These are phyloP conservation scores for Morpho helenor DNA, from an alignment of 2,888 invertebrate genomes.

Conservation along the genomic window DNA sequence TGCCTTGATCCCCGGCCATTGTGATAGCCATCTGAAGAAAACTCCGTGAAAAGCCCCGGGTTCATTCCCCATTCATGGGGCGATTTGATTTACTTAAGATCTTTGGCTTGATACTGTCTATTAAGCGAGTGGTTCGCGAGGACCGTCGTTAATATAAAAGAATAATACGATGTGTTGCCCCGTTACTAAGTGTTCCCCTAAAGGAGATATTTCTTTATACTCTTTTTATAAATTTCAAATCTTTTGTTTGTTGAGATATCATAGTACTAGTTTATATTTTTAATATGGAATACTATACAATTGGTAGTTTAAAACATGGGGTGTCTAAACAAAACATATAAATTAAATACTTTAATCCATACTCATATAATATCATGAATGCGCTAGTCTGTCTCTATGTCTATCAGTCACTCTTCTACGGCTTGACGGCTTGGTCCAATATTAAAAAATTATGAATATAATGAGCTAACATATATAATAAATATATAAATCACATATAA, in stretches of 20 bases:
- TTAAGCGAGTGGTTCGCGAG: slow-evolving; percentile 61
- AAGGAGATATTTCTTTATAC: slow-evolving; percentile 14
- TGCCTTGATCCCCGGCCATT: slow-evolving; percentile 72
- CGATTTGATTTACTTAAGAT: slow-evolving; percentile 80
- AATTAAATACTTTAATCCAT: too few relatives aligned
- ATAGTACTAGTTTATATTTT: background rate
- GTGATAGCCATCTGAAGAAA: slow-evolving; percentile 73
- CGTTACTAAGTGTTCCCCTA: slow-evolving; percentile 15
- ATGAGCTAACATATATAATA: too few relatives aligned
- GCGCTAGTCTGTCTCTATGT: too few relatives aligned
- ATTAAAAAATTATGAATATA: too few relatives aligned
- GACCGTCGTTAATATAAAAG: slow-evolving; percentile 56
- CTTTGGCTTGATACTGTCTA: slow-evolving; percentile 69
- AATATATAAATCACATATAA: too few relatives aligned
- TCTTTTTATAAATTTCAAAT: slow-evolving; percentile 12
- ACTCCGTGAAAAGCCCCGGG: slow-evolving; percentile 68
- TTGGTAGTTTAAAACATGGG: too few relatives aligned
- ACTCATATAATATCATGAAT: too few relatives aligned
- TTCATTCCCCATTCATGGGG: slow-evolving; percentile 76
- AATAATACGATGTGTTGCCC: slow-evolving; percentile 42
- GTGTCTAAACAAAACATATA: too few relatives aligned
- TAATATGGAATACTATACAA: too few relatives aligned
- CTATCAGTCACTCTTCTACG: too few relatives aligned
- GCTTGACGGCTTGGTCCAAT: too few relatives aligned
- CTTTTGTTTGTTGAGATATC: background rate